These are phyloP conservation scores for Dissostichus mawsoni DNA, from an alignment of 2,113 vertebrate species.

Conservation along the genomic window DNA sequence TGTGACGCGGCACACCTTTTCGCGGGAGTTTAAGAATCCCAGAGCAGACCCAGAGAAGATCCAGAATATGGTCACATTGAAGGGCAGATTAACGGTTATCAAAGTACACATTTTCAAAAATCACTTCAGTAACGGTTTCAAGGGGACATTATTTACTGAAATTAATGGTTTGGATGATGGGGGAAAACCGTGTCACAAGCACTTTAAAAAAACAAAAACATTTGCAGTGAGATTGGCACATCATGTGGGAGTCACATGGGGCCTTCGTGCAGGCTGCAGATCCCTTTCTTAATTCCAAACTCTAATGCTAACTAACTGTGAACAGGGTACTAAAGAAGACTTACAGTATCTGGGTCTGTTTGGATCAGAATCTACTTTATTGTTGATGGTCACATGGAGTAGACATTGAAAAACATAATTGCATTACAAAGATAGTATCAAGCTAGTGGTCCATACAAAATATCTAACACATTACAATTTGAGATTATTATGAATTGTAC, in stretches of 20 bases:
- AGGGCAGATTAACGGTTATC: too few relatives aligned
- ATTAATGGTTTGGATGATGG: too few relatives aligned
- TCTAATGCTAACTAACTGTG: not conserved
- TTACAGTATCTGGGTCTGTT: not conserved
- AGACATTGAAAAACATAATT: conserved; percentile 14
- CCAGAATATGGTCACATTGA: too few relatives aligned
- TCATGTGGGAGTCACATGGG: conserved; percentile 52
- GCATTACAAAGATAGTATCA: not conserved
- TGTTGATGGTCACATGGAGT: conserved; percentile 6
- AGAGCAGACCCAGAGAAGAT: too few relatives aligned
- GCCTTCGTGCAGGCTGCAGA: not conserved
- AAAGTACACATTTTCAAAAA: too few relatives aligned
- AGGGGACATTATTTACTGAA: too few relatives aligned
- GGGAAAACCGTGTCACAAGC: too few relatives aligned
- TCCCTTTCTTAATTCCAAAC: not conserved
- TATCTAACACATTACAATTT: not conserved
- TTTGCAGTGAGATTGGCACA: conserved; percentile 1
- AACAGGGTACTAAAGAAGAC: not conserved
- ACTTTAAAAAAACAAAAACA: too few relatives aligned
- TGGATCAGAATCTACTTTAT: conserved; percentile 9
- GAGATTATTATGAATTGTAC: not conserved
- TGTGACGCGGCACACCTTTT: too few relatives aligned
- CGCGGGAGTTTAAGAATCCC: too few relatives aligned
- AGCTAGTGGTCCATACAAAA: conserved; percentile 24
- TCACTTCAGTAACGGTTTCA: too few relatives aligned